Percentiles rank a stretch among this genome's conserved stretches.
Conservation (phyloP, 2,797 vertebrate genomes). For the Eulemur albifrons region DNA sequence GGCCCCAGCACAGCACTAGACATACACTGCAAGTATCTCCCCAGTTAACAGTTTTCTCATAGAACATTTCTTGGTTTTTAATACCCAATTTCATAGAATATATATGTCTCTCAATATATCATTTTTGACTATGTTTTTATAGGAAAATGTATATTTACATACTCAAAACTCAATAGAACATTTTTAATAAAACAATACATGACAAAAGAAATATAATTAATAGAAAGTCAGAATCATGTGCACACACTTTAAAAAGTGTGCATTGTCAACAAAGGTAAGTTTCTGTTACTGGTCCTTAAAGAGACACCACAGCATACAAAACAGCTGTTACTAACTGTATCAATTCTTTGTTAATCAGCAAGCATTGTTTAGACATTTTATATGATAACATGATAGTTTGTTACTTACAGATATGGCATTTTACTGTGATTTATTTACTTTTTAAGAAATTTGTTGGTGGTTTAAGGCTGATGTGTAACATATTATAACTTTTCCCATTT, state of each 20-base stretch:
- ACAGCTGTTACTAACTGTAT: not conserved
- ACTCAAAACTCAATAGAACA: not conserved
- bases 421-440: not conserved
- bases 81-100: not conserved
- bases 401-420: not conserved
- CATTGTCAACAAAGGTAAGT: not conserved
- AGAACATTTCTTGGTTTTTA: not conserved
- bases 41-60: not conserved
- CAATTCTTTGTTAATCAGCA: not conserved
- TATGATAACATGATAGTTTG: not conserved
- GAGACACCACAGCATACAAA: not conserved
- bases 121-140: not conserved
- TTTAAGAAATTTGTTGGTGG: not conserved
- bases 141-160: not conserved
- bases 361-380: not conserved
- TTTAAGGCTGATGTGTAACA: not conserved
- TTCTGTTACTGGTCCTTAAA: not conserved
- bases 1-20: not conserved
- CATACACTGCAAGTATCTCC: not conserved
- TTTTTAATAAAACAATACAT: not conserved
- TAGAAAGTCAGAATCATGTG: not conserved
- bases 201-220: not conserved
- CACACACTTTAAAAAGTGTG: not conserved
- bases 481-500: conserved; percentile 26
- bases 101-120: not conserved